A percentile compares a stretch with the other conserved stretches of the same genome.
These are phyloP conservation scores for Ooceraea biroi DNA, from an alignment of 1,140 invertebrate species.

Conservation along the genomic window DNA sequence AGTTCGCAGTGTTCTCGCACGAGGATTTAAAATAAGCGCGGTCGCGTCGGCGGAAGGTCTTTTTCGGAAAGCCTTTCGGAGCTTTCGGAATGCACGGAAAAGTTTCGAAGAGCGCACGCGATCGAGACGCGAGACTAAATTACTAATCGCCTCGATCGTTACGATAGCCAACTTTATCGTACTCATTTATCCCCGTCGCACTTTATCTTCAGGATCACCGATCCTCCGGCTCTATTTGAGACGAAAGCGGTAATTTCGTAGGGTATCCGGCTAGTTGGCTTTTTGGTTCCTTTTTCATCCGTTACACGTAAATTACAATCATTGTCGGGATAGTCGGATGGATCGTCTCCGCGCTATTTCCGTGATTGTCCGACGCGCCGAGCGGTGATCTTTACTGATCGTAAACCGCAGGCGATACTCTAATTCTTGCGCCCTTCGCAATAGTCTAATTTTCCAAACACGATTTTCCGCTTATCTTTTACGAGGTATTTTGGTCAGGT, in stretches of 20 bases:
- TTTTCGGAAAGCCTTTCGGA: too few relatives aligned
- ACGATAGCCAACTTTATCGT: constrained; percentile 45
- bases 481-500: not conserved
- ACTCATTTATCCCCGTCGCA: constrained; percentile 49
- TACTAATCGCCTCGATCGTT: constrained; percentile 43
- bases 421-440: not conserved
- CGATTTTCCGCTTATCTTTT: not conserved
- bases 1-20: not conserved
- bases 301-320: constrained; percentile 50
- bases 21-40: too few relatives aligned
- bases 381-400: not conserved
- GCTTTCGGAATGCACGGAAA: too few relatives aligned
- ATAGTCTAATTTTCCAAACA: not conserved
- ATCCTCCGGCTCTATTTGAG: constrained; percentile 48
- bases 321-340: constrained; percentile 30
- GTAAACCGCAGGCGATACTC: not conserved
- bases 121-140: constrained; percentile 11
- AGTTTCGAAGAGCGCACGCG: not conserved
- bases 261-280: constrained; percentile 27
- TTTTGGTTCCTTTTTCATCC: constrained; percentile 24
- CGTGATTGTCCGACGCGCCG: not conserved
- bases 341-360: not conserved
- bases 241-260: constrained; percentile 57
- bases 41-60: too few relatives aligned
- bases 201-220: constrained; percentile 52